Percentiles rank a stretch among this genome's conserved stretches.
Evolutionary conservation across 1,140 invertebrate species (phyloP).

Genomic region (Thalassaphorura encarpata): DNA sequence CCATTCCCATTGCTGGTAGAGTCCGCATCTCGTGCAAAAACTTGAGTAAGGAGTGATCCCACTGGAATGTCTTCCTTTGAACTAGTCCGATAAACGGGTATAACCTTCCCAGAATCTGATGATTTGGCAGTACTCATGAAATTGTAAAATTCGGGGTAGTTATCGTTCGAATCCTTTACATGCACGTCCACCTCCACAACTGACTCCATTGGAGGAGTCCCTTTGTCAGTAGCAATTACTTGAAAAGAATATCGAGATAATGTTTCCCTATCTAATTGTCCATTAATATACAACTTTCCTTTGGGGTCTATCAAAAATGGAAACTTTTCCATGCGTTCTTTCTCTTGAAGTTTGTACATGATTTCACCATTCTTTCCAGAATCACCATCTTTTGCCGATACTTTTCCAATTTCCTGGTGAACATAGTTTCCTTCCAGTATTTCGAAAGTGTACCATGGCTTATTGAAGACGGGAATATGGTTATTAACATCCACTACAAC

Average conservation of each 20-base stretch:
- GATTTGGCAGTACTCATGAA: conserved; percentile 43
- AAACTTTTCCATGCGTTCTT: conserved; percentile 50
- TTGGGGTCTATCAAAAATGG: conserved; percentile 65
- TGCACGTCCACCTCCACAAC: conserved; percentile 66
- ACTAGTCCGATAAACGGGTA: conserved; percentile 59
- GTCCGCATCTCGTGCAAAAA: conserved; percentile 75
- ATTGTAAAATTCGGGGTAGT: conserved; percentile 55
- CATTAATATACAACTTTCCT: conserved; percentile 62
- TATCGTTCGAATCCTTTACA: conserved; percentile 53
- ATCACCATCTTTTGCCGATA: conserved; percentile 64
- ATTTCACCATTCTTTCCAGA: conserved; percentile 63
- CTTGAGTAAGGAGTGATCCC: conserved; percentile 55
- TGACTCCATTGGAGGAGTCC: conserved; percentile 50
- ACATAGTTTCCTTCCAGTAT: conserved; percentile 65
- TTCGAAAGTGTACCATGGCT: conserved; percentile 71
- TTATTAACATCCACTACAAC: conserved; percentile 58
- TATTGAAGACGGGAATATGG: conserved; percentile 68
- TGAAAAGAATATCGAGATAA: conserved; percentile 58
- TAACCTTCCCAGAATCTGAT: conserved; percentile 11
- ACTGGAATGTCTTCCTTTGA: conserved; percentile 56
- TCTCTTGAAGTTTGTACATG: conserved; percentile 57
- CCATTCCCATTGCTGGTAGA: conserved; percentile 72
- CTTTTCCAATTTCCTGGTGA: conserved; percentile 56
- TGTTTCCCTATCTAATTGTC: conserved; percentile 66
- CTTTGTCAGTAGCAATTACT: conserved; percentile 64